Conservation (phyloP, 2,888 invertebrate genomes). For the Erynnis tages region DNA sequence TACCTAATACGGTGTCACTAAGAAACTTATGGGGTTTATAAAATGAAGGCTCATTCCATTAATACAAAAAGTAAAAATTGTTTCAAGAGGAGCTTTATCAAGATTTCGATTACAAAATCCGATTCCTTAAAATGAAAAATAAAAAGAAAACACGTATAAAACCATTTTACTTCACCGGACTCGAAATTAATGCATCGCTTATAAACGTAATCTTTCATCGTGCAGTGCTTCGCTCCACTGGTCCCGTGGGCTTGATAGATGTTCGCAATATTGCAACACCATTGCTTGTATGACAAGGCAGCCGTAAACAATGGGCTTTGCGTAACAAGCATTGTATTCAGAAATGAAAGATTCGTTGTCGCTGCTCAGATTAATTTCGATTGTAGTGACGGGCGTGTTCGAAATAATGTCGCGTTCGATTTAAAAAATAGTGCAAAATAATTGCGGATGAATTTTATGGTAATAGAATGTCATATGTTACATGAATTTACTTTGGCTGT, state of each 20-base stretch:
- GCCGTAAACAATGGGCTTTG: conserved; percentile 18
- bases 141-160: not conserved
- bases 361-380: conserved; percentile 7
- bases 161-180: conserved; percentile 17
- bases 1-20: too few species aligned
- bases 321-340: conserved; percentile 23
- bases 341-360: conserved; percentile 16
- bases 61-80: not conserved
- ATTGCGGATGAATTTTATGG: not conserved
- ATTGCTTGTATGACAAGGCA: conserved; percentile 19
- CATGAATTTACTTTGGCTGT: not conserved
- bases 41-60: too few species aligned
- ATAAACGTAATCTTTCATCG: conserved; percentile 24
- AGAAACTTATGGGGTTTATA: too few species aligned
- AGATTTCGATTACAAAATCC: conserved; percentile 15
- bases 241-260: conserved; percentile 21
- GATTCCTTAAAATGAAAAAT: conserved; percentile 7
- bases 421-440: not conserved
- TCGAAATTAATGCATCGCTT: conserved; percentile 14
- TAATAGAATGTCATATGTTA: not conserved
- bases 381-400: not conserved
- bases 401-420: conserved; percentile 2
- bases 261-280: conserved; percentile 20
- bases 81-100: not conserved
- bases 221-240: conserved; percentile 19